A percentile compares a stretch with the other conserved stretches of the same genome.
Conservation (phyloP, 2,888 invertebrate genomes). For the Dyspetes luteomarginatus region DNA sequence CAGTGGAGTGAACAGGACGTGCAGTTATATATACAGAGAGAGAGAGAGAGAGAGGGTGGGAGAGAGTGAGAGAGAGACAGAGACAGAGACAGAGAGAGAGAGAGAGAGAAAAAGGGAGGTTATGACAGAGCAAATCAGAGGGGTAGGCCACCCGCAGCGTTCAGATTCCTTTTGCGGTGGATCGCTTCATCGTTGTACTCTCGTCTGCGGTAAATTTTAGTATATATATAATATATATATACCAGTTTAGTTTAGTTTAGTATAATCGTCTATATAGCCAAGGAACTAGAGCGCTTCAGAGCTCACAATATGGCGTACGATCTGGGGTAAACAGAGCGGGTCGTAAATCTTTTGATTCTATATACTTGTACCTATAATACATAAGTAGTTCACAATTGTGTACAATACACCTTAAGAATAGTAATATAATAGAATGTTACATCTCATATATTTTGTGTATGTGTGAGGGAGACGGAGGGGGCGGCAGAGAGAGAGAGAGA, state of each 20-base stretch:
- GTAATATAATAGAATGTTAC: slow-evolving; percentile 49
- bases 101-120: no score
- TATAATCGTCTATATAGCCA: slow-evolving; percentile 1
- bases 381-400: slow-evolving; percentile 43
- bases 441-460: slow-evolving; percentile 19
- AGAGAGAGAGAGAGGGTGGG: no score
- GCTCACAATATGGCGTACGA: slow-evolving; percentile 58
- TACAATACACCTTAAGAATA: slow-evolving; percentile 38
- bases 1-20: slow-evolving; percentile 13
- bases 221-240: slow-evolving; percentile 8
- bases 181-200: slow-evolving; percentile 53
- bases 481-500: no score
- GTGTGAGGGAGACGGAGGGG: slow-evolving; percentile 1
- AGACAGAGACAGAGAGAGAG: no score
- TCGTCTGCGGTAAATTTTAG: background rate
- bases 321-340: slow-evolving; percentile 70
- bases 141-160: slow-evolving; percentile 57
- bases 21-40: no score
- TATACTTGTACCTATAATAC: slow-evolving; percentile 45
- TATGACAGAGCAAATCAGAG: slow-evolving; percentile 39
- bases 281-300: slow-evolving; percentile 44
- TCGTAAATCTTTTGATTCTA: slow-evolving; percentile 69
- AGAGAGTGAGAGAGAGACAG: no score
- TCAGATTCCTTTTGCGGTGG: slow-evolving; percentile 60
- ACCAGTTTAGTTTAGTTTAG: background rate